Conservation (phyloP, 2,113 vertebrate genomes). For the Elanoides forficatus region DNA sequence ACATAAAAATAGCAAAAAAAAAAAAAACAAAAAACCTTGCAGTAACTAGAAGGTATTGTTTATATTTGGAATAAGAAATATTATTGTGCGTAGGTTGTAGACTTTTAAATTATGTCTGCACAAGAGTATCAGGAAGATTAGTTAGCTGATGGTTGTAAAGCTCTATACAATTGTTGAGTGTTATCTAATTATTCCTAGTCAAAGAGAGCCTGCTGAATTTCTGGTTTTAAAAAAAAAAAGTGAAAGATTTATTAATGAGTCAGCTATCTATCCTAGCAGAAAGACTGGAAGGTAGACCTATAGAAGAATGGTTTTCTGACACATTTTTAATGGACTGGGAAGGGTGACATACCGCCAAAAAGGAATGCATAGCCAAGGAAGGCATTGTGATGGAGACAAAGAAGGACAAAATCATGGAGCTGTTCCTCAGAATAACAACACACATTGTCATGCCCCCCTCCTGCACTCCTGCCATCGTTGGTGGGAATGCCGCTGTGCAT, state of each 20-base stretch:
- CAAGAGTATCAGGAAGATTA: not conserved
- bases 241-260: not conserved
- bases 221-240: not conserved
- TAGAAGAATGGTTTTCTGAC: not conserved
- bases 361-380: not conserved
- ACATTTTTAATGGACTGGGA: not conserved
- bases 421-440: not conserved
- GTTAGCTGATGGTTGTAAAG: not conserved
- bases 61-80: not conserved
- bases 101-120: not conserved
- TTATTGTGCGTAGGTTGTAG: not conserved
- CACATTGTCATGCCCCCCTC: not conserved
- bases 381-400: not conserved
- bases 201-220: not conserved
- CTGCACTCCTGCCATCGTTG: fast-evolving
- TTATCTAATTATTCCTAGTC: not conserved
- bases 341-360: not conserved
- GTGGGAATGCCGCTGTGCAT: not conserved
- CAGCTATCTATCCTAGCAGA: not conserved
- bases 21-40: not conserved
- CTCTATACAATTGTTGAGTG: not conserved
- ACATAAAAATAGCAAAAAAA: not conserved
- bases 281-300: not conserved
- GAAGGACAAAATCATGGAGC: not conserved
- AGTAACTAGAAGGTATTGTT: not conserved